Evolutionary conservation across 2,797 vertebrate genomes (phyloP), one percentile per base, ranked within the genome.

Genomic region (Remorina albescens): DNA sequence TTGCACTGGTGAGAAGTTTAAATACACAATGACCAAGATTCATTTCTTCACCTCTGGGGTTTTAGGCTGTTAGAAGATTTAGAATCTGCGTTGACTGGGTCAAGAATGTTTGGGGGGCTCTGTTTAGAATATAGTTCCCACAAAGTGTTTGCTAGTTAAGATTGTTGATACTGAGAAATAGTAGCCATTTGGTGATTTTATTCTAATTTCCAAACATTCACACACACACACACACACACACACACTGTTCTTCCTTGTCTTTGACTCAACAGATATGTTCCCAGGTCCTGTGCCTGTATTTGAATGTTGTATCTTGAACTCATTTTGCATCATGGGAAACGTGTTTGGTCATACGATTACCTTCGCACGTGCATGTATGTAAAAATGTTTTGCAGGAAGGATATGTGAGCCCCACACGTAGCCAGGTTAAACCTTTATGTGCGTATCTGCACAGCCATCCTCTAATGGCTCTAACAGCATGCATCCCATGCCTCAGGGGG

Each of bases 1-100:
- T 30, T 73, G 37, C 80, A 70, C 47, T 67, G 70, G 30, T 66
- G 80, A 75, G 79, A 82, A 66, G 74, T 82, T 62, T 76, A 83
- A 73, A 78, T 32, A 77, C 78, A 86, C 73, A 85, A 67, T 79
- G 67, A 34, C 46, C 8, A 26, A 66, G 44, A 63, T 74, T 78
- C 6, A 77, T 84, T 80, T 72, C 77, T 74, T 68, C 61, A 75
- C 70, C 69, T 85, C 58, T 80, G 39, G 30, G 74, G 59, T 76
- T 84, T 86, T 51, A 55, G 41, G 49, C 65, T 60, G 34, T 34
- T 66, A 49, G 67, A 26, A 49, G 66, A 76, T 80, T 84, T 76
- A 55, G 6, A 78, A 71, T 78, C 51, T 36, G 51, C 36, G 28
- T 44, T 67, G 70, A 74, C 63, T 67, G 65, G 74, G 65, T 82